Base-by-base conservation (phyloP, 1,140 invertebrate genomes). In the Cotesia typhae region DNA sequence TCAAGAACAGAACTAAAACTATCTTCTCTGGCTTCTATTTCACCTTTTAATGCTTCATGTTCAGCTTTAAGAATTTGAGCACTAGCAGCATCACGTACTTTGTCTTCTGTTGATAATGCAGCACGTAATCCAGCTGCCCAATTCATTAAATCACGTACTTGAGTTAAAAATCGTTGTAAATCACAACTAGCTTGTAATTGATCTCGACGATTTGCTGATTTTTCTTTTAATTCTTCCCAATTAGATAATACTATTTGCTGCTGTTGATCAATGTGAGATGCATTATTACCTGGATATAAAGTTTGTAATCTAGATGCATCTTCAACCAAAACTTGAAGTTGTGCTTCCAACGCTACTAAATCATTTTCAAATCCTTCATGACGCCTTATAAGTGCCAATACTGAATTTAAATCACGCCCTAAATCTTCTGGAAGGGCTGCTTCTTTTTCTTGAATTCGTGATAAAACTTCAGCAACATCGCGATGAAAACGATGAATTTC, bases 321-420 rank as follows among this genome's bases (percentile, higher is more conserved):
- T 81, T 99, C 96, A 4, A 98, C 92, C 0, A 99, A 87, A 1
- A 94, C 91, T 88, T 96, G 94, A 7, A 98, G 87, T 84, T 98
- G 96, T 0, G 95, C 96, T 83, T 98, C 96, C 2, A 99, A 87
- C 0, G 96, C 96, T 2, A 97, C 91, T 10, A 99, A 84, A 85
- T 99, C 97, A 84, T 97, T 98, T 85, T 98, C 96, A 80, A 98
- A 96, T 3, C 94, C 93, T 87, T 98, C 96, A 82, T 98, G 97
- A 77, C 94, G 92, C 73, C 96, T 88, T 4, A 96, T 90, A 65
- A 97, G 86, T 0, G 92, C 91, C 67, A 96, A 84, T 17, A 96
- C 96, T 0, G 96, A 94, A 80, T 97, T 95, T 5, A 96, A 88
- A 86, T 98, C 96, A 57, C 94, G 86, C 4, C 96, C 96, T 4